Conservation (phyloP, 2,113 vertebrate genomes). For the Pelecanus crispus region DNA sequence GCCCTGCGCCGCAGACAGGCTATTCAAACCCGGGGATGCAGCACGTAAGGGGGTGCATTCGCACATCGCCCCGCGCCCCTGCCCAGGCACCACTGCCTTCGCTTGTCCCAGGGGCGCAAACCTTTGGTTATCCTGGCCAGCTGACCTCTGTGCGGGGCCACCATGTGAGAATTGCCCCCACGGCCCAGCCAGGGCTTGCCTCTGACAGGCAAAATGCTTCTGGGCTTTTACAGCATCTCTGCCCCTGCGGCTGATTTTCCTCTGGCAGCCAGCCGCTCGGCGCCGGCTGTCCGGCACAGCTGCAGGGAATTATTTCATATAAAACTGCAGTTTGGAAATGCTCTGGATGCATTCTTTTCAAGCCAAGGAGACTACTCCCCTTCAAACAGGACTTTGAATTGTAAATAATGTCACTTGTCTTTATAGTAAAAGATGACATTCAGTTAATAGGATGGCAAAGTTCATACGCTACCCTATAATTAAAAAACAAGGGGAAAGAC, state of each 20-base stretch:
- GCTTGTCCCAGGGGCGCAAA: background rate
- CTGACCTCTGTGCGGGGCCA: background rate
- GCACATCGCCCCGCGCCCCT: rapidly evolving
- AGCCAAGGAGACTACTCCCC: background rate
- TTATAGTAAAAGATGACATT: background rate
- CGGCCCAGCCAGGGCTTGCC: no score
- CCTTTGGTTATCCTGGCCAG: background rate
- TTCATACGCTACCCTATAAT: background rate
- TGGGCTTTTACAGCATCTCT: background rate
- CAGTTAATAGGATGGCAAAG: conserved; percentile 11
- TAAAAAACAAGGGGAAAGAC: conserved; percentile 30
- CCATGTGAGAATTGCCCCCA: no score
- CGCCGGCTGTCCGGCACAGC: background rate
- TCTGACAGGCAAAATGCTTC: background rate
- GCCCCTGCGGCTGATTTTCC: background rate
- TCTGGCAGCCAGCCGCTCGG: background rate
- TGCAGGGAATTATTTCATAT: background rate
- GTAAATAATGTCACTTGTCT: background rate
- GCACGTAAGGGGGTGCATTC: no score
- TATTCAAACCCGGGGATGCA: no score
- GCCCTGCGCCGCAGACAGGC: rapidly evolving
- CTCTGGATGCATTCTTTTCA: background rate
- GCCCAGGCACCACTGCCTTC: background rate
- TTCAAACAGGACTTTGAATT: background rate
- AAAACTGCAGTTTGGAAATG: background rate